Evolutionary conservation across 1,140 invertebrate species (phyloP), one percentile per base, ranked within the genome.

Genomic region (Zaprionus kolodkinae): DNA sequence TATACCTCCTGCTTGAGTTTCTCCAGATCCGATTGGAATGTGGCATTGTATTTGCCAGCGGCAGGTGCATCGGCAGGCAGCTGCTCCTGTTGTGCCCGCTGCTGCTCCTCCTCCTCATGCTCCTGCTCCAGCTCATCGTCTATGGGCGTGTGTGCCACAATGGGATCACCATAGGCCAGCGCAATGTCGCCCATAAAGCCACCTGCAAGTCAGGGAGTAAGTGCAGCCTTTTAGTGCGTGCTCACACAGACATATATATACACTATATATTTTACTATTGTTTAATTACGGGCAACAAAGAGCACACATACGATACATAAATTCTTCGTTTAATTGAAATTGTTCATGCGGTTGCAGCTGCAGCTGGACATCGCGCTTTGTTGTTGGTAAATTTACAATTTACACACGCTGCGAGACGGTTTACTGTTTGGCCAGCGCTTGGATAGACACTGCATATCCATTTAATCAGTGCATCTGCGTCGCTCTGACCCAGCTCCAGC

Each of bases 161-260:
- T 63, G 17, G 91, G 91, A n/a, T 87, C 78, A 0, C 72, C 92
- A 59, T 96, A 95, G 27, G 96, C 94, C 71, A 97, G 93, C 0
- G 96, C 96, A 52, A 97, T 97, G 85, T 97, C 97, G 4, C 96
- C 96, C 92, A 95, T 93, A 80, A 97, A 97, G 15, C 94, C 95
- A 78, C 94, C 96, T 97, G 93, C 40, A 78, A 76, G 15, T 10
- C 12, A 38, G 30, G 35, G 50, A 27, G 57, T 36, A 54, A 54
- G 35, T 4, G 5, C 0, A 55, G 11, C 5, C 40, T 52, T 52
- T 63, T 57, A 66, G 48, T 57, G 36, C 1, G 50, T 13, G n/a
- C n/a, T 43, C 33, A 69, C 75, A 77, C 79, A 82, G 65, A 61
- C 60, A 71, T 2, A 21, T n/a, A n/a, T n/a, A n/a, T n/a, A n/a